Base-by-base conservation (phyloP, 1,140 invertebrate genomes). In the Apis cerana region DNA sequence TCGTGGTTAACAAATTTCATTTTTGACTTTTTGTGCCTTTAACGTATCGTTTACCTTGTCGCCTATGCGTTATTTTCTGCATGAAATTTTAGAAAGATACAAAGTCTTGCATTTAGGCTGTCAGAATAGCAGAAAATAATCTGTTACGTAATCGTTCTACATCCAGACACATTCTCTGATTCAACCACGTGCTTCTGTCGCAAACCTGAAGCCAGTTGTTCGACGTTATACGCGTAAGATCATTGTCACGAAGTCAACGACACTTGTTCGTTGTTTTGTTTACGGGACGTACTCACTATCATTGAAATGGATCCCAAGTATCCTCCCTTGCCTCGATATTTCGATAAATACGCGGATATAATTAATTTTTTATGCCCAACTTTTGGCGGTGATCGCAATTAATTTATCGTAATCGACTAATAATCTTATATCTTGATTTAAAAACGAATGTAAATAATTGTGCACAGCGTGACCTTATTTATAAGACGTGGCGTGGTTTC, bases 171-270 rank as follows among this genome's bases (percentile, higher is more conserved):
- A 15, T 71, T 13, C 17, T 75, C 65, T 19, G 27, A 64, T 65
- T 50, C 33, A 67, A 10, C 2, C 70, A 23, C 33, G 67, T 27
- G 67, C 19, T 33, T 10, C 77, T 48, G 21, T 64, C 23, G 19
- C 43, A 50, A 10, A 12, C 0, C 21, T 12, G n/a, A 54, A n/a
- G 56, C 54, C 33, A 56, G 50, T 56, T 23, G 15, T 21, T 48
- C 50, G 19, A 9, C 33, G 48, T 82, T 77, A 72, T 43, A 43
- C 5, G 33, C 8, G 8, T 85, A 82, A 77, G 54, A 23, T 80
- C 62, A 62, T 72, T 79, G 75, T 72, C 62, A 4, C 61, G 62
- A 70, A 74, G 68, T 86, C 80, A 80, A 87, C 23, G 68, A 85
- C 80, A 76, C 13, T 43, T 23, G 43, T 81, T n/a, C 50, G 33